Evolutionary conservation across 2,888 invertebrate species (phyloP).

Genomic region (Acanthosepion pharaonis): DNA sequence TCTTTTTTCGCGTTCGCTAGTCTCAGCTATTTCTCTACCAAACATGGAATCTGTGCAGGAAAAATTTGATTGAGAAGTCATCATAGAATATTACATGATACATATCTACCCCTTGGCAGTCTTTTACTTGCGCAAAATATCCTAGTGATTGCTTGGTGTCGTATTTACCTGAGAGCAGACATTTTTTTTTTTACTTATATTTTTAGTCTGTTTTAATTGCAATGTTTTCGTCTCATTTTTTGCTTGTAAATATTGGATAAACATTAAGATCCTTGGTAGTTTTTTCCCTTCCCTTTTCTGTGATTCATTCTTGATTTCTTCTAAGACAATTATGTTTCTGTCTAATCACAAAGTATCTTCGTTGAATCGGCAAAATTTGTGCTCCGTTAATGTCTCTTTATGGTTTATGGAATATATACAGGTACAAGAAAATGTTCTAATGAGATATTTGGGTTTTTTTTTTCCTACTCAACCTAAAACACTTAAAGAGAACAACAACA

Average conservation of each 20-base stretch:
- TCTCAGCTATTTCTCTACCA: not conserved
- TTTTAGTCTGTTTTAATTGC: not conserved
- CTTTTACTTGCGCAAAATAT: not conserved
- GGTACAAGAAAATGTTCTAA: too few relatives aligned
- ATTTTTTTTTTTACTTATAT: not conserved
- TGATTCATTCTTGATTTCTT: not conserved
- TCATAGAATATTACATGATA: not conserved
- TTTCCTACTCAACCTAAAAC: too few relatives aligned
- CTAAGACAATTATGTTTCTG: not conserved
- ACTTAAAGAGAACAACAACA: too few relatives aligned
- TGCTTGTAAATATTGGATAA: not conserved
- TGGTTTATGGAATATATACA: not conserved
- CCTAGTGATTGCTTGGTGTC: not conserved
- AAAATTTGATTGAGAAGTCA: not conserved
- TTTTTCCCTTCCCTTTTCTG: not conserved
- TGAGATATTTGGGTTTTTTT: too few relatives aligned
- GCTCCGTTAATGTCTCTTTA: not conserved
- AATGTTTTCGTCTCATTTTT: not conserved
- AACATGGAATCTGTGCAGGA: not conserved
- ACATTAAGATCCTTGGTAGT: not conserved
- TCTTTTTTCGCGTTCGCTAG: not conserved
- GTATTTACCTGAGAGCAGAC: not conserved
- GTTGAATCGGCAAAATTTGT: not conserved
- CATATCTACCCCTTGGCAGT: not conserved
- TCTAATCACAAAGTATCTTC: not conserved